Percentiles rank a stretch among this genome's conserved stretches.
Evolutionary conservation across 2,888 invertebrate species (phyloP).

Genomic region (Ametastegia equiseti): DNA sequence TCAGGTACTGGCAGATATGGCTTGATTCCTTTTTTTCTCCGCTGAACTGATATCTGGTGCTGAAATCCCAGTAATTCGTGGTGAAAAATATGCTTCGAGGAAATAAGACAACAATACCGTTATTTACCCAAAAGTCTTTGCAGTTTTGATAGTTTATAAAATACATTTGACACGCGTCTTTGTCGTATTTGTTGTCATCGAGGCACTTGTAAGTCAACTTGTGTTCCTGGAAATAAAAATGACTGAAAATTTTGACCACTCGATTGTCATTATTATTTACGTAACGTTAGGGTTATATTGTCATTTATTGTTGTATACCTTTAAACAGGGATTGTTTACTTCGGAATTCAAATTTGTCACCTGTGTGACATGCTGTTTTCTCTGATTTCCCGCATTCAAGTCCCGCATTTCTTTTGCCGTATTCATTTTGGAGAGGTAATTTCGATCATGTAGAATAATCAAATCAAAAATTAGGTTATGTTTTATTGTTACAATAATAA

Average conservation of each 20-base stretch:
- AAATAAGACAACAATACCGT: too few species aligned
- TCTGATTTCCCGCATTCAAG: not conserved
- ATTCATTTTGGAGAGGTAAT: not conserved
- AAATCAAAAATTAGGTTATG: not conserved
- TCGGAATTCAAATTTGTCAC: conserved; percentile 55
- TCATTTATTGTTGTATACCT: conserved; percentile 58
- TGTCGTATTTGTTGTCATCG: conserved; percentile 82
- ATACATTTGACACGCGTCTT: conserved; percentile 81
- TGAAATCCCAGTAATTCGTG: too few species aligned
- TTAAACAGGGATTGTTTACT: conserved; percentile 76
- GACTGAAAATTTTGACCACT: conserved; percentile 42
- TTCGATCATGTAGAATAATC: not conserved
- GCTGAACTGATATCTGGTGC: conserved; percentile 80
- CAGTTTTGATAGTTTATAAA: conserved; percentile 89
- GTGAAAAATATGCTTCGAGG: too few species aligned
- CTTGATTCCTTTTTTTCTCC: conserved; percentile 81
- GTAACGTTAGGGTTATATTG: not conserved
- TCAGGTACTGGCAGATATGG: conserved; percentile 85
- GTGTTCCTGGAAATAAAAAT: conserved; percentile 82
- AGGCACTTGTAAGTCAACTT: conserved; percentile 85
- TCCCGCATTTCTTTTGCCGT: not conserved
- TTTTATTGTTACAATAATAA: not conserved
- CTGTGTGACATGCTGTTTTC: not conserved
- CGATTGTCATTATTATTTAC: not conserved
- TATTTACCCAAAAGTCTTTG: conserved; percentile 91